These are phyloP conservation scores for Brenthis hecate DNA, from an alignment of 2,888 invertebrate species.

Conservation along the genomic window DNA sequence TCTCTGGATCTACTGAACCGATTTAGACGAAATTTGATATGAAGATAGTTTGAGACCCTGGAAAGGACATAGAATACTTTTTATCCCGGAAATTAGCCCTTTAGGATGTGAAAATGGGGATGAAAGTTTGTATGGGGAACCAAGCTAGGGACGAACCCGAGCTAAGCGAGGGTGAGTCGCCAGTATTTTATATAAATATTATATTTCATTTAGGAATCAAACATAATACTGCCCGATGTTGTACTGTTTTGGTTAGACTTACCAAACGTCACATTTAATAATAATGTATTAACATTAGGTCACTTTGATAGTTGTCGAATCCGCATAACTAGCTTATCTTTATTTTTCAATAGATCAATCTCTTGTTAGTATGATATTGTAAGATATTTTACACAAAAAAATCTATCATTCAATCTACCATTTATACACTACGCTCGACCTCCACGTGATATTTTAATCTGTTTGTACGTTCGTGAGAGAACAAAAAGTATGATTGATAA, in stretches of 20 bases:
- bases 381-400: constrained; percentile 5
- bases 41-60: no score
- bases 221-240: neutral
- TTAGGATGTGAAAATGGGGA: no score
- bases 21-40: no score
- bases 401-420: constrained; percentile 9
- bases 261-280: neutral
- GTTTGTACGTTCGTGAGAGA: neutral
- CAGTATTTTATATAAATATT: neutral
- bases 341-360: constrained; percentile 9
- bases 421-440: constrained; percentile 7
- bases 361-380: neutral
- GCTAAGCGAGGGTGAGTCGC: no score
- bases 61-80: no score
- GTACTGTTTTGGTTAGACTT: neutral
- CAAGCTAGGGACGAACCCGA: no score
- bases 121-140: no score
- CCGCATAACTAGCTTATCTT: constrained; percentile 13
- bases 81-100: no score
- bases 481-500: constrained; percentile 13
- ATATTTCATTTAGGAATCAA: neutral
- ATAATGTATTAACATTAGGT: constrained; percentile 9
- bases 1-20: no score
- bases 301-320: constrained; percentile 2
- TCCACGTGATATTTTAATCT: constrained; percentile 1